phyloP scores from a whole-genome alignment of 2,797 vertebrate genomes.

The Alauda arvensis region DNA sequence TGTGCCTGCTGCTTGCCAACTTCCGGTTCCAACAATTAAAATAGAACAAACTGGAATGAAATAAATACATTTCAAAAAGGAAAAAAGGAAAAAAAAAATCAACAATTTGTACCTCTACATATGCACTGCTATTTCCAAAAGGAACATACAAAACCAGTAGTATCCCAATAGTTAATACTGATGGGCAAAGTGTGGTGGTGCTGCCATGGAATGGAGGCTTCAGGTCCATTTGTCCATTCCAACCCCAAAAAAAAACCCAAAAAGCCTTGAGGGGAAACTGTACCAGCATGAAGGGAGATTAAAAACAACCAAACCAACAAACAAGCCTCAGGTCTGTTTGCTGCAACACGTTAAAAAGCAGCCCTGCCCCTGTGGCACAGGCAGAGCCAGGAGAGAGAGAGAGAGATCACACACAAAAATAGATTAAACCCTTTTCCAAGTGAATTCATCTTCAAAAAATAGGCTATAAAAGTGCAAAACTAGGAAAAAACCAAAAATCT shows the following conservation, averaged over 20 bases:
- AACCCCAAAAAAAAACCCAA: conserved; percentile 26
- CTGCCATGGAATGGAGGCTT: conserved; percentile 11
- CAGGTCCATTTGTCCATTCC: conserved; percentile 23
- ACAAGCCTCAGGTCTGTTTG: conserved; percentile 21
- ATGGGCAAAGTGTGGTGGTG: conserved; percentile 63
- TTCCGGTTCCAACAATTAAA: conserved; percentile 75
- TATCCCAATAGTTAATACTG: conserved; percentile 79
- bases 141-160: conserved; percentile 71
- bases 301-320: conserved; percentile 46
- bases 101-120: conserved; percentile 76
- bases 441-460: conserved; percentile 78
- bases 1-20: conserved; percentile 71
- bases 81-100: conserved; percentile 54
- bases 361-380: conserved; percentile 26
- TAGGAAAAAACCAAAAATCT: conserved; percentile 71
- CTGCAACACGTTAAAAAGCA: conserved; percentile 24
- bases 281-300: conserved; percentile 54
- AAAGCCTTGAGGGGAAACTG: conserved; percentile 40
- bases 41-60: conserved; percentile 77
- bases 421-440: conserved; percentile 74
- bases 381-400: not conserved
- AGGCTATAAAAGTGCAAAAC: conserved; percentile 83
- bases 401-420: conserved; percentile 63
- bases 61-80: conserved; percentile 75
- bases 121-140: conserved; percentile 70